Evolutionary conservation across 2,113 vertebrate species (phyloP).

Genomic region (Tetraodon nigroviridis): DNA sequence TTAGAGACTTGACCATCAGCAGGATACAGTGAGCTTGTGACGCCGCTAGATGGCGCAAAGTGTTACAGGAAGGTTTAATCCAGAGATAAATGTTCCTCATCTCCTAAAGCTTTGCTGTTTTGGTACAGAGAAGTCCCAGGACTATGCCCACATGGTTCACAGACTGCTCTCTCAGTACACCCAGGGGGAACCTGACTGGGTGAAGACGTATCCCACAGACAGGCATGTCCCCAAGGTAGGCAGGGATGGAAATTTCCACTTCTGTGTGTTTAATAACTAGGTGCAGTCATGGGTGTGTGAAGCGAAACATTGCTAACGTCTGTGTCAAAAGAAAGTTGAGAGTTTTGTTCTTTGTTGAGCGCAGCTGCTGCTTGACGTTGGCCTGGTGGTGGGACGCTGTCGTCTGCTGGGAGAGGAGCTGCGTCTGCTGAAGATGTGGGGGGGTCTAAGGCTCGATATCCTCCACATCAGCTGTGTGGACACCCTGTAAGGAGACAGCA

Average conservation of each 20-base stretch:
- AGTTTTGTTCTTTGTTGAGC: slow-evolving; percentile 3
- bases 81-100: no score
- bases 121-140: slow-evolving; percentile 50
- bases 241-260: no score
- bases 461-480: slow-evolving; percentile 61
- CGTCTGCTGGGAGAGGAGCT: slow-evolving; percentile 75
- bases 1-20: no score
- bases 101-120: neutral
- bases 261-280: neutral
- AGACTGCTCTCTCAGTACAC: slow-evolving; percentile 58
- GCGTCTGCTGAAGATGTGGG: slow-evolving; percentile 65
- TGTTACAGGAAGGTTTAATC: no score
- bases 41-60: no score
- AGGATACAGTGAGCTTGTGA: no score
- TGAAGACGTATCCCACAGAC: slow-evolving; percentile 63
- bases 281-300: neutral
- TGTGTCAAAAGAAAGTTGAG: neutral
- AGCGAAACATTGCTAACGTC: neutral
- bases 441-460: slow-evolving; percentile 60
- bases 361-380: slow-evolving; percentile 72
- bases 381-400: slow-evolving; percentile 69
- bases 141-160: slow-evolving; percentile 64
- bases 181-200: slow-evolving; percentile 46
- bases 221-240: slow-evolving; percentile 59
- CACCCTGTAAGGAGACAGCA: slow-evolving; percentile 50